These are phyloP conservation scores for Neoniphon sammara DNA, from an alignment of 2,797 vertebrate genomes.

Conservation along the genomic window DNA sequence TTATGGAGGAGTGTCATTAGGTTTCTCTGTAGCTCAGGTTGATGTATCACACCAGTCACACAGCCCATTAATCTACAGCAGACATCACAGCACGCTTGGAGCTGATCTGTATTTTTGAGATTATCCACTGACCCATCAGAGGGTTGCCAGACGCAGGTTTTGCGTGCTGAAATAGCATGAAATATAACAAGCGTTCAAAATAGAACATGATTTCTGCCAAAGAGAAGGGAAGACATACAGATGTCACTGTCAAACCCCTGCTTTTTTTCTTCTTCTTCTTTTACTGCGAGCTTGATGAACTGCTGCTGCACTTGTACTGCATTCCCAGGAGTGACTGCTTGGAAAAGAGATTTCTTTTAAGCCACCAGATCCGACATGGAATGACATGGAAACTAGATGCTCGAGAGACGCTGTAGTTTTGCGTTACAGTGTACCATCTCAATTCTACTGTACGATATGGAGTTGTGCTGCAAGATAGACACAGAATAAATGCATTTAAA, in stretches of 20 bases:
- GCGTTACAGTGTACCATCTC: background rate
- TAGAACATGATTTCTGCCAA: background rate
- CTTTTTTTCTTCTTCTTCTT: background rate
- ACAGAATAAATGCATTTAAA: slow-evolving; percentile 14
- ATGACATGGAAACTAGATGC: background rate
- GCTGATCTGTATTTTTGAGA: slow-evolving; percentile 12
- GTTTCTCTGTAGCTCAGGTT: slow-evolving; percentile 23
- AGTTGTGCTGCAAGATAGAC: background rate
- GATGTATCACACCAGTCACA: slow-evolving; percentile 37
- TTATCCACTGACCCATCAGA: slow-evolving; percentile 2
- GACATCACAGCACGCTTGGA: slow-evolving; percentile 11
- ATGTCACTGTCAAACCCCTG: background rate
- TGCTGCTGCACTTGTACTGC: background rate
- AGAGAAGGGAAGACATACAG: background rate
- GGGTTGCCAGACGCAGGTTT: background rate
- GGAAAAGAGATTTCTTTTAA: background rate
- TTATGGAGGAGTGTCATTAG: slow-evolving; percentile 20
- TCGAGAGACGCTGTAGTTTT: background rate
- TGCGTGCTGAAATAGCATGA: background rate
- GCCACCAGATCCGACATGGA: background rate
- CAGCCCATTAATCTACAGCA: slow-evolving; percentile 24
- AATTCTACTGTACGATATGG: background rate
- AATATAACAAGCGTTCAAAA: slow-evolving; percentile 1
- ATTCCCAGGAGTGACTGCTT: background rate
- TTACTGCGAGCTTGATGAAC: background rate